These are phyloP conservation scores for Drosophila demipolita DNA, from an alignment of 2,888 invertebrate genomes.

Conservation along the genomic window DNA sequence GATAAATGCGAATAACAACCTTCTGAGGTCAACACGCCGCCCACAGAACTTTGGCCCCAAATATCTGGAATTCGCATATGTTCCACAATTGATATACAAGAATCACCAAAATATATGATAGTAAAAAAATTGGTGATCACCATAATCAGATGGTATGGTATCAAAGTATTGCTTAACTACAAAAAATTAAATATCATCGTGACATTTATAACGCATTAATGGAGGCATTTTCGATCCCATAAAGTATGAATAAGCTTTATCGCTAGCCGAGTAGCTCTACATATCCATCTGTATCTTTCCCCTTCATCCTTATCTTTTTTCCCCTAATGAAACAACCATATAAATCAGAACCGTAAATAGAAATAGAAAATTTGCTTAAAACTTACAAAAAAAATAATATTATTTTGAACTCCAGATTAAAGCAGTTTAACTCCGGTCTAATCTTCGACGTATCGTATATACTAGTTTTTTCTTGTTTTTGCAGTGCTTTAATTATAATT, in stretches of 20 bases:
- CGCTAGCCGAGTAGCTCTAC: not conserved
- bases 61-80: no score
- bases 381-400: not conserved
- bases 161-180: no score
- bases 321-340: no score
- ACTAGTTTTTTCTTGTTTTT: slow-evolving; percentile 8
- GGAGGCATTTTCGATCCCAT: not conserved
- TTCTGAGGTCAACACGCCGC: no score
- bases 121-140: no score
- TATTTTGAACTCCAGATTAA: not conserved
- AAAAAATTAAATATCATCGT: not conserved
- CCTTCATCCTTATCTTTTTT: no score
- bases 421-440: not conserved
- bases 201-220: not conserved
- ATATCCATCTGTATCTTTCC: not conserved
- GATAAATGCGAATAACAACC: no score
- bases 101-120: no score
- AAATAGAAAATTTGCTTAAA: not conserved
- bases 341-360: no score
- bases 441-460: not conserved
- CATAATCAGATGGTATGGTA: no score
- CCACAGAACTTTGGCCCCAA: no score
- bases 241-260: not conserved
- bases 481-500: slow-evolving; percentile 59
- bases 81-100: no score